Conservation (phyloP, 2,888 invertebrate genomes). For the Penaeus monodon region DNA sequence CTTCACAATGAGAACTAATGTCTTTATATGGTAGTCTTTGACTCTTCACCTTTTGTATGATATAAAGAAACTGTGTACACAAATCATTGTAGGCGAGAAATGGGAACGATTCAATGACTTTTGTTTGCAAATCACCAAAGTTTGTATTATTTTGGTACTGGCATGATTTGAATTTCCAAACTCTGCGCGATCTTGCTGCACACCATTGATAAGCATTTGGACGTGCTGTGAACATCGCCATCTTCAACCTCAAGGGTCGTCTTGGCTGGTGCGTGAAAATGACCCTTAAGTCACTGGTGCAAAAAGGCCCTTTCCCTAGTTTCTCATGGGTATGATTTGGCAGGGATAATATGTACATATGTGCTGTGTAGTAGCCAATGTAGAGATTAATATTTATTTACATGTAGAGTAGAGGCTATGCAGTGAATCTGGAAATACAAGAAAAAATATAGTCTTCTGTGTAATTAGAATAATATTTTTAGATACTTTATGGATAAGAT, state of each 20-base stretch:
- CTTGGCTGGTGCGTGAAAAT: conserved; percentile 30
- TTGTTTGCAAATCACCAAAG: too few species aligned
- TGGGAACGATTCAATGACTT: too few species aligned
- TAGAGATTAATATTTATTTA: conserved; percentile 54
- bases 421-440: conserved; percentile 49
- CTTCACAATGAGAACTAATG: conserved; percentile 13
- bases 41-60: conserved; percentile 21
- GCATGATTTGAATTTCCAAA: too few species aligned
- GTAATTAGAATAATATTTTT: conserved; percentile 58
- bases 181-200: too few species aligned
- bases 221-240: too few species aligned
- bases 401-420: conserved; percentile 46
- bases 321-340: conserved; percentile 57
- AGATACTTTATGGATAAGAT: conserved; percentile 53
- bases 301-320: conserved; percentile 35
- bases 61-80: too few species aligned
- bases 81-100: too few species aligned
- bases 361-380: conserved; percentile 46
- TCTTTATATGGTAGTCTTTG: conserved; percentile 16
- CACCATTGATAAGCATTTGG: too few species aligned
- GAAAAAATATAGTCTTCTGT: conserved; percentile 55
- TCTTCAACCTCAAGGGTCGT: conserved; percentile 33
- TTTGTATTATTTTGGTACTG: too few species aligned
- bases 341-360: conserved; percentile 56
- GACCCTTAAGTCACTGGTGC: conserved; percentile 43